These are phyloP conservation scores for Indicator maculatus DNA, from an alignment of 2,113 vertebrate species.

Conservation along the genomic window DNA sequence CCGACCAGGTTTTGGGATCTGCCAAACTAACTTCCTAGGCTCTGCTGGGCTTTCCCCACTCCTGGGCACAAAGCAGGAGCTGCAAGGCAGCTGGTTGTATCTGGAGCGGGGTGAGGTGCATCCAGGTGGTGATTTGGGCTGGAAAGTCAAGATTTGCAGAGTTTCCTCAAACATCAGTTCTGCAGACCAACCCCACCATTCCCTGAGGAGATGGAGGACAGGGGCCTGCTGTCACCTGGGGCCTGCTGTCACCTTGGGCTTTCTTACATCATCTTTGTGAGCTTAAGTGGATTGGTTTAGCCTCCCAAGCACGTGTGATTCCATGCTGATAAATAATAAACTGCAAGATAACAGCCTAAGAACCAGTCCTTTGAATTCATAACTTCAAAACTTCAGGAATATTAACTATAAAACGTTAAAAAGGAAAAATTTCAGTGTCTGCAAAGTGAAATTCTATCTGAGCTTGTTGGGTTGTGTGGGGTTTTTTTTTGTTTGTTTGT, in stretches of 20 bases:
- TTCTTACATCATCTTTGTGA: background rate
- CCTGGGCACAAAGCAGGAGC: background rate
- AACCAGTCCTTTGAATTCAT: fast-evolving
- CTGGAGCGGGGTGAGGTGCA: background rate
- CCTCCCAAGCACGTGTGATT: background rate
- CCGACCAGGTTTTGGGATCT: background rate
- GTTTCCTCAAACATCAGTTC: background rate
- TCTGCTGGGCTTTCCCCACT: background rate
- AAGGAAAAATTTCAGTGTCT: background rate
- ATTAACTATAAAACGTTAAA: background rate
- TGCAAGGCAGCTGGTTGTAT: fast-evolving
- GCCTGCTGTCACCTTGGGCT: too few species aligned
- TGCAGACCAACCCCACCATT: too few species aligned
- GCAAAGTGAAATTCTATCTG: background rate
- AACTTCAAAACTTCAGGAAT: background rate
- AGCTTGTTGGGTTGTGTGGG: background rate
- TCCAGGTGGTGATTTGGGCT: background rate
- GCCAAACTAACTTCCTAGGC: background rate
- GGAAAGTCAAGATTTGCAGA: background rate
- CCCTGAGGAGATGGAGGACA: too few species aligned
- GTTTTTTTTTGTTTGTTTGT: too few species aligned
- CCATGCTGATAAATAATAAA: background rate
- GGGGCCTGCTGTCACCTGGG: too few species aligned
- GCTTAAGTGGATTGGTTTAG: fast-evolving
- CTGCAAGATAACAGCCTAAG: background rate